These are phyloP conservation scores for Drosophila neonasuta DNA, from an alignment of 2,888 invertebrate genomes.

Conservation along the genomic window DNA sequence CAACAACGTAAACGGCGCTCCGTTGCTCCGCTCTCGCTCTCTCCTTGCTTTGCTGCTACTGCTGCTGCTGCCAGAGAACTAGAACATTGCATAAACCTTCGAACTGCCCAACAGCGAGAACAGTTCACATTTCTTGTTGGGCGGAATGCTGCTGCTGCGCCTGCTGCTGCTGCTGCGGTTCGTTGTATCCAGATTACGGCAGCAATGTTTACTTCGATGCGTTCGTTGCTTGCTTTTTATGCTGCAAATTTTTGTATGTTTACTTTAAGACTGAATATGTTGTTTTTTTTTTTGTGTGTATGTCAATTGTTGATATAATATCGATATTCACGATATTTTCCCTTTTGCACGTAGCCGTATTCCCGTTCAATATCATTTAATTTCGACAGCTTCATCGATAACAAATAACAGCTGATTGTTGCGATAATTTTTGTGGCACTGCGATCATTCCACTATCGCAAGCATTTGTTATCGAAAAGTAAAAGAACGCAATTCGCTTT, in stretches of 20 bases:
- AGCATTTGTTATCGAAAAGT: not conserved
- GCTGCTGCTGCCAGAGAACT: constrained; percentile 47
- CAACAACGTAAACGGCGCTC: constrained; percentile 45
- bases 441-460: not conserved
- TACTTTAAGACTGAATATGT: constrained; percentile 58
- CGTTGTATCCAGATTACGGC: constrained; percentile 23
- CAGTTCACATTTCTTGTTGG: constrained; percentile 59
- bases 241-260: constrained; percentile 59
- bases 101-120: constrained; percentile 49
- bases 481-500: not conserved
- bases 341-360: not conserved
- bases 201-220: constrained; percentile 27
- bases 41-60: constrained; percentile 38
- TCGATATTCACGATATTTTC: constrained; percentile 45
- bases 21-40: constrained; percentile 17
- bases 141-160: constrained; percentile 17
- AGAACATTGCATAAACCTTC: constrained; percentile 71
- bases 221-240: constrained; percentile 34
- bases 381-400: constrained; percentile 23
- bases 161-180: constrained; percentile 14
- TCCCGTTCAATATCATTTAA: constrained; percentile 2
- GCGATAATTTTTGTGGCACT: not conserved
- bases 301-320: constrained; percentile 58
- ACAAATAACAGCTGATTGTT: constrained; percentile 20
- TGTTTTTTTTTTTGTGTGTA: constrained; percentile 47